A percentile compares a stretch with the other conserved stretches of the same genome.
Conservation (phyloP, 2,888 invertebrate species). For the Drosophila ezoana region DNA sequence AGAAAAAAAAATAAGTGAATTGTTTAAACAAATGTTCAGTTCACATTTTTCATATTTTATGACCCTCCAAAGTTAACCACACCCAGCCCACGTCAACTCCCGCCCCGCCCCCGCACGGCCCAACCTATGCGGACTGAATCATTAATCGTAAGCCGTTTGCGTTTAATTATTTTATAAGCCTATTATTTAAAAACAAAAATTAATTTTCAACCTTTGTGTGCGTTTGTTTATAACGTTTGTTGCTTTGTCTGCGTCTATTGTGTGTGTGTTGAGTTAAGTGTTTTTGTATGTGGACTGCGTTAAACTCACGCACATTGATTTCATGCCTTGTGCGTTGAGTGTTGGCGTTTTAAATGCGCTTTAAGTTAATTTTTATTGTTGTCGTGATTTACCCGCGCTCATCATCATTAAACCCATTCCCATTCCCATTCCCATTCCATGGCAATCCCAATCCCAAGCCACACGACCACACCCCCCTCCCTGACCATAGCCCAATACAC, state of each 20-base stretch:
- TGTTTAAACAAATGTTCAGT: constrained; percentile 49
- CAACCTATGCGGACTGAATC: constrained; percentile 3
- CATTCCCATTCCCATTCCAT: not conserved
- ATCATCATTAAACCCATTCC: constrained; percentile 40
- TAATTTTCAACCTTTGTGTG: constrained; percentile 54
- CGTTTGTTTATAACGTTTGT: constrained; percentile 61
- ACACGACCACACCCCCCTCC: not conserved
- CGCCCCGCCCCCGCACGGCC: not conserved
- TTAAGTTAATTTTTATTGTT: constrained; percentile 77
- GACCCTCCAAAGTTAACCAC: constrained; percentile 42
- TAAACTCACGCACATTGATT: constrained; percentile 64
- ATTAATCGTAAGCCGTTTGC: constrained; percentile 55
- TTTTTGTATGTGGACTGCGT: constrained; percentile 49
- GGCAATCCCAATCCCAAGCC: constrained; percentile 1
- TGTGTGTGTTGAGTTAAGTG: constrained; percentile 19
- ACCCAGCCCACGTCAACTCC: not conserved
- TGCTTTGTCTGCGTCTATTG: constrained; percentile 33
- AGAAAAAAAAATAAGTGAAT: constrained; percentile 6
- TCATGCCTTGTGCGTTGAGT: constrained; percentile 57
- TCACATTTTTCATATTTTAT: constrained; percentile 50
- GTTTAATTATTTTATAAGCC: constrained; percentile 74
- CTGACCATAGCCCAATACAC: not conserved
- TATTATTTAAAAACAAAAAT: constrained; percentile 69
- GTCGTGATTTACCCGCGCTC: constrained; percentile 65
- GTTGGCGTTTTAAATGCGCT: constrained; percentile 68